A percentile compares a stretch with the other conserved stretches of the same genome.
Evolutionary conservation across 2,797 vertebrate genomes (phyloP).

Genomic region (Netta rufina): DNA sequence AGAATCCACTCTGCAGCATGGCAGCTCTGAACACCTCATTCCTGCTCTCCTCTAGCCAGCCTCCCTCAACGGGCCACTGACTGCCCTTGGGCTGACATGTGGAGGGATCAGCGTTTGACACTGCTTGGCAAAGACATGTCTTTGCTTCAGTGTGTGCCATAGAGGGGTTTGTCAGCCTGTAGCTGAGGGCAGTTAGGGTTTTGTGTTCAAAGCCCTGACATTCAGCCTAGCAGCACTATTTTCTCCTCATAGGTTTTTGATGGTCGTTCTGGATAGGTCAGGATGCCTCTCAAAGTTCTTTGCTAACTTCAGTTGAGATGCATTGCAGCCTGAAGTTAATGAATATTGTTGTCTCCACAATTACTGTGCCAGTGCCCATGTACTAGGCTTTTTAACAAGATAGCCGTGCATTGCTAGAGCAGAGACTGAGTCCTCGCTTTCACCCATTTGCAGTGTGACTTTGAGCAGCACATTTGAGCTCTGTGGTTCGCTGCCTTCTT

Average conservation of each 20-base stretch:
- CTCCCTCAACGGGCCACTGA: neutral
- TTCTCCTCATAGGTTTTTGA: neutral
- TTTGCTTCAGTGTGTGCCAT: neutral
- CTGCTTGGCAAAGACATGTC: rapidly evolving
- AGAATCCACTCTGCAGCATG: neutral
- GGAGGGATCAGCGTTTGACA: neutral
- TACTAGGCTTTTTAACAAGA: neutral
- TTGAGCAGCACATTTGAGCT: neutral
- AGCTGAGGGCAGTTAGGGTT: neutral
- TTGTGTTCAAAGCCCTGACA: neutral
- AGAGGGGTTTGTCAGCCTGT: rapidly evolving
- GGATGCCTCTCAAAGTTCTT: neutral
- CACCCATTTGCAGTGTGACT: neutral
- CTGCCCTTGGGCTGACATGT: rapidly evolving
- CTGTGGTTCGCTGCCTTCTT: neutral
- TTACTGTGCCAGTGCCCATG: rapidly evolving
- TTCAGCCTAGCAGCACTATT: neutral
- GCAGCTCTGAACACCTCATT: neutral
- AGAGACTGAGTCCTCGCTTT: neutral
- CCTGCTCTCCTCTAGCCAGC: neutral
- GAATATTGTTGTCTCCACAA: neutral
- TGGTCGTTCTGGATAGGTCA: neutral
- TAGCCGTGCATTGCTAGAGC: neutral
- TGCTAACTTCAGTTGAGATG: neutral
- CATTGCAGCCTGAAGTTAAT: neutral